Evolutionary conservation across 2,888 invertebrate species (phyloP), one percentile per base, ranked within the genome.

Genomic region (Bugula neritina): DNA sequence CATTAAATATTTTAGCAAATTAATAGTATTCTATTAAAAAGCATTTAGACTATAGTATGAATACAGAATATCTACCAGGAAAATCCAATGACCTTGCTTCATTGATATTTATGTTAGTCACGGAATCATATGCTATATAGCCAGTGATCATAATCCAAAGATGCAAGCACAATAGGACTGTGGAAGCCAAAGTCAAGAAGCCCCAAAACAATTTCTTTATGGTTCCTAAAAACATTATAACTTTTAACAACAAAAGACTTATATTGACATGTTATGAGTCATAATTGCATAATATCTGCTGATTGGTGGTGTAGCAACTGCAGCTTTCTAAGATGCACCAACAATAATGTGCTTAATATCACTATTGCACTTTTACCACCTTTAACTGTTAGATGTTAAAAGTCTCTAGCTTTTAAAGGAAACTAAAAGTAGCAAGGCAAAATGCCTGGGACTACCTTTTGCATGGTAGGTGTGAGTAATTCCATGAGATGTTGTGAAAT

Each of bases 131-230:
- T 3, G 2, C 10, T 5, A 63, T 63, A 63, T 29, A 63, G 31
- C 63, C 63, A 10, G 63, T 29, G 63, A 63, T 63, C 31, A 63
- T 27, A 31, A 25, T 13, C 34, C 29, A 31, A 31, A 63, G 63
- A n/a, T 63, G 63, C 2, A 63, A 5, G 29, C 10, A 13, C n/a
- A 63, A 27, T 13, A 34, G 34, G 13, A 27, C 34, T 31, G 31
- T 13, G 3, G 63, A 63, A 13, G 31, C 31, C 27, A 63, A 27
- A 10, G 63, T 17, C 17, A 63, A 27, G 17, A 63, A 29, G 27
- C 13, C 27, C 63, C 63, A 63, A 25, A 63, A 13, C 27, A 10
- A 63, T 31, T 63, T 63, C 27, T 63, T 63, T 25, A 63, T 63
- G 13, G 5, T 63, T 3, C 63, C 63, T 63, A 10, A 3, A 63